phyloP scores from a whole-genome alignment of 1,140 invertebrate genomes.

The Nilaparvata lugens region DNA sequence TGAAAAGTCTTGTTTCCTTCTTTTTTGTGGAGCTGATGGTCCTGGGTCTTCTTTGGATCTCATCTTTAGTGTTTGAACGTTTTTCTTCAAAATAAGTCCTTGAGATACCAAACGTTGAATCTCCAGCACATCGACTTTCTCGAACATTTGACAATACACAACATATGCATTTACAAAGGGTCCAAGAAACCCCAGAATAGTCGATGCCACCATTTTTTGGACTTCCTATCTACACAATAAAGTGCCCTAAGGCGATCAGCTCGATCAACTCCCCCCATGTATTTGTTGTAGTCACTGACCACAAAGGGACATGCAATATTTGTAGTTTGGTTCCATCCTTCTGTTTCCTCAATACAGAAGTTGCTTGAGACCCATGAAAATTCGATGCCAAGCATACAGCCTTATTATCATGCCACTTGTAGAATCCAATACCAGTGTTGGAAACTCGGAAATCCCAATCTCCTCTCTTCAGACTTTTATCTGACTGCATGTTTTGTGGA shows the following conservation, averaged over 20 bases:
- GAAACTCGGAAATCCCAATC: conserved; percentile 9
- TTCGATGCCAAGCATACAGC: conserved; percentile 13
- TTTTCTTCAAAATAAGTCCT: conserved; percentile 1
- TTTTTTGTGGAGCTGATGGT: background rate
- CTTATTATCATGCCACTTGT: conserved; percentile 18
- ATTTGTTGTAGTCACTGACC: conserved; percentile 36
- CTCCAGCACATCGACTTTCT: conserved; percentile 11
- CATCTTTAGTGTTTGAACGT: conserved; percentile 1
- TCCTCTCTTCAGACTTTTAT: conserved; percentile 10
- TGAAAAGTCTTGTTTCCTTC: conserved; percentile 23
- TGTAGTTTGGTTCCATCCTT: conserved; percentile 25
- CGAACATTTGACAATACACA: conserved; percentile 7
- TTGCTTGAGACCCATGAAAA: conserved; percentile 13
- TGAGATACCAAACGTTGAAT: conserved; percentile 2
- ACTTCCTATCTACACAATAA: conserved; percentile 17
- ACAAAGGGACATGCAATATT: conserved; percentile 34
- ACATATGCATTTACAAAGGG: conserved; percentile 18
- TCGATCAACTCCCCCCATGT: conserved; percentile 34
- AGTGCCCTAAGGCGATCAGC: conserved; percentile 35
- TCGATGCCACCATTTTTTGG: conserved; percentile 19
- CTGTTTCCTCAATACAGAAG: conserved; percentile 9
- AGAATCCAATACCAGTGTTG: conserved; percentile 6
- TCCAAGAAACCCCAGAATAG: conserved; percentile 19
- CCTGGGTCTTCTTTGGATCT: background rate
- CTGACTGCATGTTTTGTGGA: background rate